A percentile compares a stretch with the other conserved stretches of the same genome.
Evolutionary conservation across 2,797 vertebrate genomes (phyloP).

Genomic region (Enteromius treurensis): DNA sequence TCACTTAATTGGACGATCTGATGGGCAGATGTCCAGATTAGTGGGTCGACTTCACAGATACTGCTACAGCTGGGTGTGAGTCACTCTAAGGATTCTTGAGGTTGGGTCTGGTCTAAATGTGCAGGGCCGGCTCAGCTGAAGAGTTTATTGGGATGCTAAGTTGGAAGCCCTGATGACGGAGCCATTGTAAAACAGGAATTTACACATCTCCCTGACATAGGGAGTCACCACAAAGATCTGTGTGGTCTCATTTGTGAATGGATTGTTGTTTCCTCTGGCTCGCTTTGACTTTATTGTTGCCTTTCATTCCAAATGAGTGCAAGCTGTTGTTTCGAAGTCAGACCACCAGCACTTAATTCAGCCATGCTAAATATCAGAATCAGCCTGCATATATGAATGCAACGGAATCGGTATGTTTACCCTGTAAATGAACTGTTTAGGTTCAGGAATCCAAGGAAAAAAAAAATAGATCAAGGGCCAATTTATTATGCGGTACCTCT

Average conservation of each 20-base stretch:
- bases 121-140: conserved; percentile 38
- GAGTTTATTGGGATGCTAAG: conserved; percentile 44
- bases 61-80: conserved; percentile 53
- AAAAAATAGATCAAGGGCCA: conserved; percentile 66
- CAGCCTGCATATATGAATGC: not conserved
- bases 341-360: conserved; percentile 44
- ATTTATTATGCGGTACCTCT: conserved; percentile 65
- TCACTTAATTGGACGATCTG: conserved; percentile 33
- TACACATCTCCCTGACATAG: conserved; percentile 43
- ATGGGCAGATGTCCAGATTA: conserved; percentile 43
- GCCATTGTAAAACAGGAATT: conserved; percentile 24
- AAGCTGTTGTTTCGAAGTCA: conserved; percentile 23
- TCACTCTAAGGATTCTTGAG: conserved; percentile 35
- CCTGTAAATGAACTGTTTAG: conserved; percentile 30
- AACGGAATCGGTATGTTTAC: conserved; percentile 51
- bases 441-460: conserved; percentile 52
- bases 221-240: conserved; percentile 43
- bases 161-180: conserved; percentile 26
- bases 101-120: conserved; percentile 2
- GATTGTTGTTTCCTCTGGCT: conserved; percentile 42
- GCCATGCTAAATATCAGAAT: conserved; percentile 29
- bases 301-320: conserved; percentile 38
- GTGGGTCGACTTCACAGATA: not conserved
- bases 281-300: conserved; percentile 43
- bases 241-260: conserved; percentile 49